phyloP scores from a whole-genome alignment of 2,797 vertebrate species.

The Diglossa cyanea region DNA sequence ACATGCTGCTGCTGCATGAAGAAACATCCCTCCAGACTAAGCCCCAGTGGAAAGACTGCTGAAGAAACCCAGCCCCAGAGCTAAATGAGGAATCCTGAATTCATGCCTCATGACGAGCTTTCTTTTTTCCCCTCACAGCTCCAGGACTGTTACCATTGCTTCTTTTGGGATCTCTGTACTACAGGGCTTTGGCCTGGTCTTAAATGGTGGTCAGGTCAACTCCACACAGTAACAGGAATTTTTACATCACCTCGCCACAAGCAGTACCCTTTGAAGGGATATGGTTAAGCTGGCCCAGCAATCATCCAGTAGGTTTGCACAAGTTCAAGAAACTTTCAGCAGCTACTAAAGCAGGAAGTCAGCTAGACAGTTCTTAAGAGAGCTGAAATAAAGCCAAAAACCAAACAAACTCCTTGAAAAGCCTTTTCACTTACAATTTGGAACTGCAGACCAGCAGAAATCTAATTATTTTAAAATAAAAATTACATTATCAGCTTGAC shows the following conservation, averaged over 20 bases:
- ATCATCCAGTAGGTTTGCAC: background rate
- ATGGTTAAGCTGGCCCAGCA: background rate
- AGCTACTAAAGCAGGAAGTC: constrained; percentile 5
- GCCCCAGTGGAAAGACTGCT: background rate
- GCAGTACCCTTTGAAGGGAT: background rate
- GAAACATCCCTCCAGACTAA: background rate
- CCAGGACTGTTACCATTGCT: background rate
- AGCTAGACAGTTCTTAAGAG: background rate
- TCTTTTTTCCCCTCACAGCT: background rate
- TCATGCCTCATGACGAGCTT: background rate
- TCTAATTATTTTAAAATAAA: constrained; percentile 16
- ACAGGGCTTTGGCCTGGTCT: background rate
- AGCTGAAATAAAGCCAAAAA: background rate
- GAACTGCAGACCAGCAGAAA: background rate
- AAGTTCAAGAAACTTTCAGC: background rate
- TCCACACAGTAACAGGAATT: background rate
- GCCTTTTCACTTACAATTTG: background rate
- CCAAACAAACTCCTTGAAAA: background rate
- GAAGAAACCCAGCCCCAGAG: background rate
- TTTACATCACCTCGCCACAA: background rate
- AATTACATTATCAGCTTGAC: background rate
- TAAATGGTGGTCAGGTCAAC: background rate
- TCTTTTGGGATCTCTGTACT: background rate
- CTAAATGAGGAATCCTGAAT: rapidly evolving
- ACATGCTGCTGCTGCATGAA: background rate